Evolutionary conservation across 2,888 invertebrate genomes (phyloP), one percentile per base, ranked within the genome.

Genomic region (Eupeodes luniger): DNA sequence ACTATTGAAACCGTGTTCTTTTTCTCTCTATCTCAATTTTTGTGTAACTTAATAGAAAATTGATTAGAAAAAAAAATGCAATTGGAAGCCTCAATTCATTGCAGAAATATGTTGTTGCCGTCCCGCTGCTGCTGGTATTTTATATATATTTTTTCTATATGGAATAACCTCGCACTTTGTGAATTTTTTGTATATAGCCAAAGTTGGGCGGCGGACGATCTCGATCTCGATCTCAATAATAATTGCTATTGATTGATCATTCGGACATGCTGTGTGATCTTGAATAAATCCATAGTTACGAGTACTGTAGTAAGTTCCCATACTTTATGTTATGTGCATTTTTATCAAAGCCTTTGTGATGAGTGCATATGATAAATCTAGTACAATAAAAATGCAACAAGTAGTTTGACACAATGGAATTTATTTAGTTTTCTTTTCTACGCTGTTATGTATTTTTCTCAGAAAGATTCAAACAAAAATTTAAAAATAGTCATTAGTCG

Each of bases 151-250:
- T 12, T 11, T 34, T 85, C 61, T 64, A 27, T 66, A 44, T 59
- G 70, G 19, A 69, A 76, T 82, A 79, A 75, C 86, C 86, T 85
- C 85, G 85, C 77, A 80, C 79, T 83, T 86, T 47, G 64, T 66
- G 61, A 62, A 64, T 77, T 44, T 61, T 40, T 27, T 27, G 27
- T 27, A 61, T 69, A 55, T 74, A 81, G 16, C 87, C 87, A 87
- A 77, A 87, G 87, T 84, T 87, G 80, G 87, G 80, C 79, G 87
- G 80, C 79, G 83, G 75, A 34, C 87, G 75, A 59, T 74, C 83
- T 78, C 64, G 83, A 72, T 80, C 76, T 80, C 69, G 40, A 40
- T 40, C 40, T 40, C 40, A 12, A 51, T n/a, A 51, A 64, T 19
- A 76, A 84, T 87, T 84, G 70, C 74, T 40, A 80, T 84, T 77